Percentiles rank a stretch among this genome's conserved stretches.
phyloP scores from a whole-genome alignment of 2,888 invertebrate species.

The Megamerina dolium region DNA sequence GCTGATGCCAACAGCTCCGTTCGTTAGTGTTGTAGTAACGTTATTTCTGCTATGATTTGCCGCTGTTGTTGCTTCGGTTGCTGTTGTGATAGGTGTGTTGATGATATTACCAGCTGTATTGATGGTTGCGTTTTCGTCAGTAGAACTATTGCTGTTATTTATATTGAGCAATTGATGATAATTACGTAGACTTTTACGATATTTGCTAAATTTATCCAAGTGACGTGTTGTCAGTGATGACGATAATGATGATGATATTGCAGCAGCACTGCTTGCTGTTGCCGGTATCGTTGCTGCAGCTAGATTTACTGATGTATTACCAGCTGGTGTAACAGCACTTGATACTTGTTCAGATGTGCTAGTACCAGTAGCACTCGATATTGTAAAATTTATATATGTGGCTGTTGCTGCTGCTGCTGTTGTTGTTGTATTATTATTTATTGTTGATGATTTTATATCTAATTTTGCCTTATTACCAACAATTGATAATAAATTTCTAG shows the following conservation, averaged over 20 bases:
- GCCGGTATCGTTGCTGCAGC: constrained; percentile 1
- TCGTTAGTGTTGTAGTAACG: neutral
- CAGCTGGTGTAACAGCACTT: neutral
- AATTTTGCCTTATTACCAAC: constrained; percentile 26
- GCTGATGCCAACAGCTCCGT: neutral
- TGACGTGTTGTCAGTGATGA: constrained; percentile 11
- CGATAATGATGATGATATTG: constrained; percentile 7
- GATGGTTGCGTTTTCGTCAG: no score
- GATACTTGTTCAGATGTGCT: constrained; percentile 10
- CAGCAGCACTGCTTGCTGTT: constrained; percentile 4
- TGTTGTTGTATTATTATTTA: no score
- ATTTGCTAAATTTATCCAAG: constrained; percentile 30
- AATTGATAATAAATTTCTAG: constrained; percentile 25
- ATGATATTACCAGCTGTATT: no score
- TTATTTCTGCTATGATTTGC: neutral
- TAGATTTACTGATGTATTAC: neutral
- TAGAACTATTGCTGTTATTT: no score
- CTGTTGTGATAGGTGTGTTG: constrained; percentile 9
- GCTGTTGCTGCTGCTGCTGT: constrained; percentile 17
- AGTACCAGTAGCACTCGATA: constrained; percentile 7
- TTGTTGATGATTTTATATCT: constrained; percentile 21
- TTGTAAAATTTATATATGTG: constrained; percentile 15
- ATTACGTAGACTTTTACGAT: constrained; percentile 33
- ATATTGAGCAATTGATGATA: constrained; percentile 31
- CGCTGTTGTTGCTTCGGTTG: constrained; percentile 15